These are phyloP conservation scores for Petromus typicus DNA, from an alignment of 2,113 vertebrate genomes.

Conservation along the genomic window DNA sequence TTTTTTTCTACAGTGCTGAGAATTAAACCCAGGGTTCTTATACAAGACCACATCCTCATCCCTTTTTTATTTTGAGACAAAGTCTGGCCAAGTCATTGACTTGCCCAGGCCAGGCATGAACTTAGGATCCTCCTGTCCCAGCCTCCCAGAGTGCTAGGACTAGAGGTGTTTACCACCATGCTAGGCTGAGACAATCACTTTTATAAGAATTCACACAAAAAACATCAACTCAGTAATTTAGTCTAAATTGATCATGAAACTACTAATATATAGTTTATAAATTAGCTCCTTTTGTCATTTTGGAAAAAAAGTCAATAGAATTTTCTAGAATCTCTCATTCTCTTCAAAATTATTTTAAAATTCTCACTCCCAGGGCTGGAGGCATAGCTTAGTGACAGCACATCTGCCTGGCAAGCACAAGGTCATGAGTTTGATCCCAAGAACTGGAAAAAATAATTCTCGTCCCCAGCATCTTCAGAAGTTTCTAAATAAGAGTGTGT, in stretches of 20 bases:
- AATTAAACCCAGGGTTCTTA: background rate
- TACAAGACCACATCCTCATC: background rate
- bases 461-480: conserved; percentile 33
- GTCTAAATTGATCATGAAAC: background rate
- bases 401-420: too few species aligned
- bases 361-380: too few species aligned
- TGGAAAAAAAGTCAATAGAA: background rate
- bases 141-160: background rate
- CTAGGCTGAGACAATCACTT: background rate
- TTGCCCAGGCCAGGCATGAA: background rate
- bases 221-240: background rate
- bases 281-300: background rate
- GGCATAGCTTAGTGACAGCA: too few species aligned
- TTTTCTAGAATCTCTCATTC: conserved; percentile 21
- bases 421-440: too few species aligned
- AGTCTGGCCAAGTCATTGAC: background rate
- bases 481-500: background rate
- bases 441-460: background rate
- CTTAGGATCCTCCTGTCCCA: background rate
- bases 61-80: background rate
- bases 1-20: background rate
- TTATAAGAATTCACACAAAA: conserved; percentile 8
- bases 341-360: background rate
- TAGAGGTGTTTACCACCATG: background rate
- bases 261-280: background rate